Conservation (phyloP, 2,888 invertebrate species). For the Sericinus montela region DNA sequence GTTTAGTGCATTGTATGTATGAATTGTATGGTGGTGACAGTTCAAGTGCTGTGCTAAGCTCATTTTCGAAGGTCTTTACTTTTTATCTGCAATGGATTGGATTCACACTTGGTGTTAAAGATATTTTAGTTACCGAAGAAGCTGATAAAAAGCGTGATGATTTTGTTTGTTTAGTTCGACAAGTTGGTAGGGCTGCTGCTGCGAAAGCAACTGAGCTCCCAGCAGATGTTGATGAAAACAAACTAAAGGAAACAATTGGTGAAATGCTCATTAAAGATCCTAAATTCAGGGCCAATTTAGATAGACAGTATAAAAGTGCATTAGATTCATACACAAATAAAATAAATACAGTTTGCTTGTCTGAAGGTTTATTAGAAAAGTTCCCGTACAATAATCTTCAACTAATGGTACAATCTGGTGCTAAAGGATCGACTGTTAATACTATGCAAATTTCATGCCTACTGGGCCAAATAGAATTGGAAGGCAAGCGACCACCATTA, state of each 20-base stretch:
- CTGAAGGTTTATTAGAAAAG: slow-evolving; percentile 89
- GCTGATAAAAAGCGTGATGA: slow-evolving; percentile 86
- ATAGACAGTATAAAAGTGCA: slow-evolving; percentile 89
- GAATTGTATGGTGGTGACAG: slow-evolving; percentile 95
- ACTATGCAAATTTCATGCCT: slow-evolving; percentile 99
- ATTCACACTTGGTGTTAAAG: slow-evolving; percentile 96
- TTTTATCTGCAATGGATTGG: slow-evolving; percentile 93
- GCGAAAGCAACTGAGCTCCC: slow-evolving; percentile 85
- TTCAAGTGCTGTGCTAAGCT: slow-evolving; percentile 90
- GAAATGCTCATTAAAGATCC: slow-evolving; percentile 84
- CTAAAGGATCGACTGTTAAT: slow-evolving; percentile 98
- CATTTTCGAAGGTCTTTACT: slow-evolving; percentile 95
- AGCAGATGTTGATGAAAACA: slow-evolving; percentile 74
- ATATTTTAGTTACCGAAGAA: slow-evolving; percentile 89
- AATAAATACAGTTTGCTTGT: slow-evolving; percentile 92
- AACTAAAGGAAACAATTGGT: slow-evolving; percentile 83
- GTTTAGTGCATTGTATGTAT: slow-evolving; percentile 96
- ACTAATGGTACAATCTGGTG: slow-evolving; percentile 98
- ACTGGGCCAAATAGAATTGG: slow-evolving; percentile 98
- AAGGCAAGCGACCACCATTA: slow-evolving; percentile 96
- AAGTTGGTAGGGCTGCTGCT: slow-evolving; percentile 81
- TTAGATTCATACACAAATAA: slow-evolving; percentile 93
- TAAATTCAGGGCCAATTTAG: slow-evolving; percentile 88
- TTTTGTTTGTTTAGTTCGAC: slow-evolving; percentile 82
- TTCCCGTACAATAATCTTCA: slow-evolving; percentile 99